Evolutionary conservation across 1,140 invertebrate species (phyloP).

Genomic region (Acromyrmex echinatior): DNA sequence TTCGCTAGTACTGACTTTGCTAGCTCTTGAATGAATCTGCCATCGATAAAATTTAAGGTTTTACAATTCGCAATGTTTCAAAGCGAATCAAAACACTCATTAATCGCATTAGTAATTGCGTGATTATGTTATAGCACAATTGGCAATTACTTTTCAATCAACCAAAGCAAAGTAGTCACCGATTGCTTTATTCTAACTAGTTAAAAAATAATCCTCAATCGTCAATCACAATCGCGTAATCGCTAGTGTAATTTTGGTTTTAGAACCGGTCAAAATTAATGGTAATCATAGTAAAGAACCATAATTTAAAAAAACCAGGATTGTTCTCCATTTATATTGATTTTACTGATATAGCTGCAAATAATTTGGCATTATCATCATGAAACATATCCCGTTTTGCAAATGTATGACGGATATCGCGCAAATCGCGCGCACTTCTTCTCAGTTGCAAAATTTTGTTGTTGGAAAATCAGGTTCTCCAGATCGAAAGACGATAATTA

Average conservation of each 20-base stretch:
- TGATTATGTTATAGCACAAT: too few relatives aligned
- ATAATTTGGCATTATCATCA: background rate
- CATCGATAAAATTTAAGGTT: slow-evolving; percentile 13
- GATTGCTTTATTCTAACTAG: too few relatives aligned
- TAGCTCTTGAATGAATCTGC: background rate
- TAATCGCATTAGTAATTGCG: background rate
- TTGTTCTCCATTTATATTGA: background rate
- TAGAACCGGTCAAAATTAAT: background rate
- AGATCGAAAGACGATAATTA: slow-evolving; percentile 1
- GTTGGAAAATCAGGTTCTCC: background rate
- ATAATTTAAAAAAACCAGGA: background rate
- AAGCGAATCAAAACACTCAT: background rate
- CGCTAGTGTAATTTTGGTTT: too few relatives aligned
- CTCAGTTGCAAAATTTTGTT: background rate
- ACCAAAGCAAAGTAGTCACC: too few relatives aligned
- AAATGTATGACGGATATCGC: background rate
- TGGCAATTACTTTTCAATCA: too few relatives aligned
- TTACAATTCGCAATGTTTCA: background rate
- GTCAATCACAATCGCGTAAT: too few relatives aligned
- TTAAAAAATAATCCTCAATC: too few relatives aligned
- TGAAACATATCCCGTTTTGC: background rate
- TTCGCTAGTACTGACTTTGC: background rate
- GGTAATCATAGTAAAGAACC: background rate
- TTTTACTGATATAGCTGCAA: background rate
- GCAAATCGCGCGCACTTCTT: slow-evolving; percentile 11